These are phyloP conservation scores for Syncerus caffer DNA, from an alignment of 2,797 vertebrate genomes.

Conservation along the genomic window DNA sequence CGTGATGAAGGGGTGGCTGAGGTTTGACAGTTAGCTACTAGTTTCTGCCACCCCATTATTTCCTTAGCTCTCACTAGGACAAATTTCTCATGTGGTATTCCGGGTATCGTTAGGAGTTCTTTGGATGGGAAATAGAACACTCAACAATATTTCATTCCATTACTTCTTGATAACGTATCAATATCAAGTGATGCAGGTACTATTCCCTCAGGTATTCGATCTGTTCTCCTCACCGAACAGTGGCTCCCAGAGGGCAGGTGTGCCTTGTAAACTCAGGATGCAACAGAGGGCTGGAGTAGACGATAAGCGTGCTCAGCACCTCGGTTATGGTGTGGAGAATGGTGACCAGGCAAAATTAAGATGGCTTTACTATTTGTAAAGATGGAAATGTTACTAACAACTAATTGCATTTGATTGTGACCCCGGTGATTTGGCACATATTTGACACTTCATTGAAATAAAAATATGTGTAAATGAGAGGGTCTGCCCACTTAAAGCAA, in stretches of 20 bases:
- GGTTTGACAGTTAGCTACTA: not conserved
- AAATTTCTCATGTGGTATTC: not conserved
- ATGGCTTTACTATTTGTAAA: not conserved
- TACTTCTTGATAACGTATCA: not conserved
- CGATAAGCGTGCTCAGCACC: not conserved
- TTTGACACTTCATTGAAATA: not conserved
- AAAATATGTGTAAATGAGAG: not conserved
- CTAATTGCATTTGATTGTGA: not conserved
- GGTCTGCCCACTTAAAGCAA: not conserved
- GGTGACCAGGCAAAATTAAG: not conserved
- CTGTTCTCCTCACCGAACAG: not conserved
- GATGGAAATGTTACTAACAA: not conserved
- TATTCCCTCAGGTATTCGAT: not conserved
- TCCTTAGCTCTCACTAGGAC: not conserved
- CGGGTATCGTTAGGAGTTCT: not conserved
- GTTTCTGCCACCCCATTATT: not conserved
- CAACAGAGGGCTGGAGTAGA: fast-evolving
- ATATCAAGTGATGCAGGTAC: not conserved
- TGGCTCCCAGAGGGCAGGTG: not conserved
- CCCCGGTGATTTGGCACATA: not conserved
- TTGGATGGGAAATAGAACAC: not conserved
- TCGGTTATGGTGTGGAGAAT: not conserved
- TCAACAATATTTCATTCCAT: not conserved
- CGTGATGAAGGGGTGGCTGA: not conserved
- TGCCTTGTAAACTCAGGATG: not conserved